Conservation (phyloP, 2,888 invertebrate species). For the Leucophora obtusa region DNA sequence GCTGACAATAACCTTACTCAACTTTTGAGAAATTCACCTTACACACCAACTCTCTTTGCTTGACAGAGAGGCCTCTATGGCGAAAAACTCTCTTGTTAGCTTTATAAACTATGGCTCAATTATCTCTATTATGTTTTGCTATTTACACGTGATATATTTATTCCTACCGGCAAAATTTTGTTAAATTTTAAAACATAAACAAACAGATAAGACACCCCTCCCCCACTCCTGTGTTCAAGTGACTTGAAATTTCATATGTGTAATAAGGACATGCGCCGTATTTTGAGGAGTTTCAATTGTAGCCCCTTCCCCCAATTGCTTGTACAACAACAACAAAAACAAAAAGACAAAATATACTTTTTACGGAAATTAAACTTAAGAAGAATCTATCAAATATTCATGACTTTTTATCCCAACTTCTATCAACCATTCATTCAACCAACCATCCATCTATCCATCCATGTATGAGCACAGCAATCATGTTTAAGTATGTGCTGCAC, state of each 20-base stretch:
- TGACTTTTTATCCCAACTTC: constrained; percentile 44
- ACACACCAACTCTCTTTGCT: background rate
- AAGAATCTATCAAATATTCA: constrained; percentile 58
- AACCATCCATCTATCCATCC: constrained; percentile 13
- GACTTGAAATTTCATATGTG: constrained; percentile 49
- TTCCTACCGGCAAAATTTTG: constrained; percentile 64
- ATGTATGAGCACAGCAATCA: constrained; percentile 17
- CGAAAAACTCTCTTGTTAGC: constrained; percentile 20
- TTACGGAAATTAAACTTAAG: constrained; percentile 45
- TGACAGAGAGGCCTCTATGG: constrained; percentile 6
- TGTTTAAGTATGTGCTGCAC: constrained; percentile 43
- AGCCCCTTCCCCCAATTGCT: background rate
- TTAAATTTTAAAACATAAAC: constrained; percentile 64
- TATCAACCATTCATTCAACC: too few relatives aligned
- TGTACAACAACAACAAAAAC: background rate
- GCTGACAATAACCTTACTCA: constrained; percentile 58
- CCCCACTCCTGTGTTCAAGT: background rate
- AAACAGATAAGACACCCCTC: constrained; percentile 52
- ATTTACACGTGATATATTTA: constrained; percentile 57
- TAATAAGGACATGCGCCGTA: constrained; percentile 58
- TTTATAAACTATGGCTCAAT: constrained; percentile 2
- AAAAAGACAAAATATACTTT: constrained; percentile 18
- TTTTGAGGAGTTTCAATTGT: constrained; percentile 13
- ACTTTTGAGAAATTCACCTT: constrained; percentile 50
- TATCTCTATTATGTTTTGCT: constrained; percentile 50